phyloP scores from a whole-genome alignment of 2,113 vertebrate genomes.

The Plectropomus leopardus region DNA sequence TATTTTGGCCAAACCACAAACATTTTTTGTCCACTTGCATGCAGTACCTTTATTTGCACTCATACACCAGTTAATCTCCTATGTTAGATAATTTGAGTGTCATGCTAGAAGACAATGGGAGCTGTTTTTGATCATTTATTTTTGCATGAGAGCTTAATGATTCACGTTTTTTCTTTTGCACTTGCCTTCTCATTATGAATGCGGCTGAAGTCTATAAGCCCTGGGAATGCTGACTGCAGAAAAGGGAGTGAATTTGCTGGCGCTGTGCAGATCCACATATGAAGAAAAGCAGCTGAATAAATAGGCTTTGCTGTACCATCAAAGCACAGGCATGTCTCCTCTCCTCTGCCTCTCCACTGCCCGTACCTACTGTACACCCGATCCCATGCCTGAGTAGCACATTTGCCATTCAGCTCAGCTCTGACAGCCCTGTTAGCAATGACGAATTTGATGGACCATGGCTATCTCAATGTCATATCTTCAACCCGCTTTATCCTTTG shows the following conservation, averaged over 20 bases:
- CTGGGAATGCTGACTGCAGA: conserved; percentile 29
- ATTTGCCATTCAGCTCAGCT: conserved; percentile 71
- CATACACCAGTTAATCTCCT: not conserved
- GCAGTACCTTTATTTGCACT: not conserved
- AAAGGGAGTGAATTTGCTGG: conserved; percentile 27
- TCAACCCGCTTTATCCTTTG: conserved; percentile 43
- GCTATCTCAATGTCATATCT: conserved; percentile 59
- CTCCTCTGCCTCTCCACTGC: conserved; percentile 19
- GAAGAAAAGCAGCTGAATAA: conserved; percentile 60
- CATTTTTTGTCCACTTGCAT: not conserved
- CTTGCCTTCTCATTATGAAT: conserved; percentile 41
- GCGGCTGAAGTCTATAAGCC: conserved; percentile 30
- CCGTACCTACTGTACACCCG: not conserved
- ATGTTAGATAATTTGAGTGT: not conserved
- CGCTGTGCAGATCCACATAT: conserved; percentile 23
- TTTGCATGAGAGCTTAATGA: conserved; percentile 3
- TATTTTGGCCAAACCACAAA: not conserved
- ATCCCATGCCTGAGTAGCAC: conserved; percentile 20
- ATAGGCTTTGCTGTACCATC: conserved; percentile 46
- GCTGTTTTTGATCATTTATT: not conserved
- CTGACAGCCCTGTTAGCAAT: conserved; percentile 58
- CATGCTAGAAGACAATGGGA: not conserved
- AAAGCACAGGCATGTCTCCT: conserved; percentile 26
- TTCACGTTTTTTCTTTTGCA: conserved; percentile 16
- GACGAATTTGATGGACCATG: conserved; percentile 53